Evolutionary conservation across 2,113 vertebrate genomes (phyloP), one percentile per base, ranked within the genome.

Genomic region (Pseudolaguvia tuberculata): DNA sequence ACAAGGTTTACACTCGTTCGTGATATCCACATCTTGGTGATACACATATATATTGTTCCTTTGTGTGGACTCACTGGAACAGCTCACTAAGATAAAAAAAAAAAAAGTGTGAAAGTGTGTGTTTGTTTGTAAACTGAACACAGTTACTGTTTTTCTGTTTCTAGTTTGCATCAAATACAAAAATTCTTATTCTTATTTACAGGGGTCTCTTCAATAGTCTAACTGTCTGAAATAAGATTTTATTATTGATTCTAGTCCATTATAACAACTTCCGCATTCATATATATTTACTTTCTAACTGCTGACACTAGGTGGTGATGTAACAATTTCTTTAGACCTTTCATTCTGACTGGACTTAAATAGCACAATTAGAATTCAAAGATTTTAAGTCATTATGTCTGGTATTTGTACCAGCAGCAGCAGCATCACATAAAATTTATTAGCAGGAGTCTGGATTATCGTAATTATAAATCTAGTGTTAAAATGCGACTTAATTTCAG

Each of bases 21-120:
- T 91, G 87, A 93, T 88, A 89, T 92, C 91, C 84, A 93, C 91
- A 78, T 92, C 89, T 88, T 93, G 92, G 69, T 92, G 91, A 90
- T 92, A 93, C 77, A 92, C 92, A 90, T 86, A 91, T 51, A 91
- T 65, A 88, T 87, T 91, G 80, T 88, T 85, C 86, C 86, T 90
- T 81, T 73, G 85, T 81, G 82, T 69, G 79, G 72, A 77, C 77
- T 85, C 82, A 83, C 85, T 78, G 84, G 80, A 84, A 81, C 87
- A 86, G 82, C 84, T 88, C 91, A 93, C 92, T 92, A 82, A 81
- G 86, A 81, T 84, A 77, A 80, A 78, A 88, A 81, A 84, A 77
- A 80, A 78, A 88, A 88, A 89, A 85, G 52, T 29, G 78, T 76
- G 76, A 82, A 47, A 67, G 67, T 12, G 48, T 17, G 47, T 20